phyloP scores from a whole-genome alignment of 2,888 invertebrate species.

The Hofmannophila pseudospretella region DNA sequence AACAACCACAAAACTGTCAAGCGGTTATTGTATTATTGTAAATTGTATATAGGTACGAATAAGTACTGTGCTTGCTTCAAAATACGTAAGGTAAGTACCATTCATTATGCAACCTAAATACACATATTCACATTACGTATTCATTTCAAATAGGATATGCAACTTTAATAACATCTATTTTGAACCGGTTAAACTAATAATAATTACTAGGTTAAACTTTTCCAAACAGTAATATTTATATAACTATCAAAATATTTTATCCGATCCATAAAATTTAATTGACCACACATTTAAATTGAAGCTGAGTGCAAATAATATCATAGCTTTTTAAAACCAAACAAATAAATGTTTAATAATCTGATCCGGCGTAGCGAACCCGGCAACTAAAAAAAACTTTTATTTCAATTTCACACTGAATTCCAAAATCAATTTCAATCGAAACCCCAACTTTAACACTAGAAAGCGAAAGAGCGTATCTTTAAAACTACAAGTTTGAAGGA shows the following conservation, averaged over 20 bases:
- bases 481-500: conserved; percentile 8
- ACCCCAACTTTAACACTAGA: conserved; percentile 29
- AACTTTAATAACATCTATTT: too few relatives aligned
- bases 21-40: too few relatives aligned
- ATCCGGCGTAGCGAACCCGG: conserved; percentile 42
- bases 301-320: conserved; percentile 42
- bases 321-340: conserved; percentile 52
- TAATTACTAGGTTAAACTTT: too few relatives aligned
- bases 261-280: conserved; percentile 37
- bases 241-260: conserved; percentile 25
- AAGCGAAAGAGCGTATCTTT: conserved; percentile 23
- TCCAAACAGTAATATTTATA: too few relatives aligned
- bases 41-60: too few relatives aligned
- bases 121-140: too few relatives aligned
- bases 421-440: conserved; percentile 59
- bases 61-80: too few relatives aligned
- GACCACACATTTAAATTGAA: conserved; percentile 28
- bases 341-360: conserved; percentile 59
- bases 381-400: conserved; percentile 55
- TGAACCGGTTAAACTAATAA: too few relatives aligned
- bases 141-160: too few relatives aligned
- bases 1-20: too few relatives aligned
- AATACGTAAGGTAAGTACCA: too few relatives aligned
- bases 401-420: conserved; percentile 73
- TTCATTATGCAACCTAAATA: too few relatives aligned